Percentiles rank a stretch among this genome's conserved stretches.
Evolutionary conservation across 2,797 vertebrate species (phyloP).

Genomic region (Esox masquinongy): DNA sequence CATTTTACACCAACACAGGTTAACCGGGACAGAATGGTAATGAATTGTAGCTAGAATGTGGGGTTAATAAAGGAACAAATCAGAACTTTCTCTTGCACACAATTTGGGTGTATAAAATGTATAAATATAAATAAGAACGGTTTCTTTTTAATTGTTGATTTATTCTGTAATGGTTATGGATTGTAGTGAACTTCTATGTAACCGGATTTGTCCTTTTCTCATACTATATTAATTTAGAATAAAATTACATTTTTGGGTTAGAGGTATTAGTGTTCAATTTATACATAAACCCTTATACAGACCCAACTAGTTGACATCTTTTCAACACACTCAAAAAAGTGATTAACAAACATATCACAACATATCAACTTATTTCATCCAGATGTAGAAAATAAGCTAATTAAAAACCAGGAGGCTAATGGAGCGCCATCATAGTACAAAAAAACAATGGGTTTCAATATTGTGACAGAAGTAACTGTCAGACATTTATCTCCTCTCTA

Average conservation of each 20-base stretch:
- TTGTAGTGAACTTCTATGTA: background rate
- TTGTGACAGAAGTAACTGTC: background rate
- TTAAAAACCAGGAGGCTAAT: background rate
- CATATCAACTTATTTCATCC: slow-evolving; percentile 34
- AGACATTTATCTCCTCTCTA: slow-evolving; percentile 61
- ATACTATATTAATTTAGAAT: no score
- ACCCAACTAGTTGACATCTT: background rate
- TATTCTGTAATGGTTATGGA: background rate
- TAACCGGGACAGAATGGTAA: slow-evolving; percentile 61
- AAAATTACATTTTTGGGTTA: background rate
- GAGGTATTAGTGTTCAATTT: background rate
- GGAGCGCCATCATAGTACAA: slow-evolving; percentile 9
- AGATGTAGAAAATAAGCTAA: slow-evolving; percentile 32
- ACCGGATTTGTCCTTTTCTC: background rate
- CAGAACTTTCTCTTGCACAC: background rate
- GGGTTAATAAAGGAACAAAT: background rate
- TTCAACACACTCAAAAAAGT: background rate
- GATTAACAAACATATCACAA: slow-evolving; percentile 15
- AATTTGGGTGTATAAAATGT: background rate
- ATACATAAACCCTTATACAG: no score
- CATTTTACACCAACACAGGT: slow-evolving; percentile 70
- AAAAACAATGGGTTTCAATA: slow-evolving; percentile 40
- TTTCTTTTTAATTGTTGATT: background rate
- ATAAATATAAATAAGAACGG: background rate
- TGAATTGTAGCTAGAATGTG: slow-evolving; percentile 39